Evolutionary conservation across 2,113 vertebrate species (phyloP).

Genomic region (human (Homo sapiens)): DNA sequence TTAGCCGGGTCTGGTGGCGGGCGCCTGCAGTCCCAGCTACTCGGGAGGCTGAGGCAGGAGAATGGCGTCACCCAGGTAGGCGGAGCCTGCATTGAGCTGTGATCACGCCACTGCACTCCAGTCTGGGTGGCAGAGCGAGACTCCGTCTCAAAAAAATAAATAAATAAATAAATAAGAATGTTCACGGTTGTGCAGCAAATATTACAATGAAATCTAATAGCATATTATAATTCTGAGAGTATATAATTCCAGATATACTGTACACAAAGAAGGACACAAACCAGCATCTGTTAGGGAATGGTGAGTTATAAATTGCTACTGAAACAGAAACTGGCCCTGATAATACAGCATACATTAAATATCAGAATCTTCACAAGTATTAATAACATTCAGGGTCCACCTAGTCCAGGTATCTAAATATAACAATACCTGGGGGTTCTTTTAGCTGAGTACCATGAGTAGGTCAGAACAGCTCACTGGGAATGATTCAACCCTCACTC

Average conservation of each 20-base stretch:
- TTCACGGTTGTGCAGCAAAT: neutral
- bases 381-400: neutral
- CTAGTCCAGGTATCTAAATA: neutral
- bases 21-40: too few relatives aligned
- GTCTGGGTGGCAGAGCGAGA: too few relatives aligned
- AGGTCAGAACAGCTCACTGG: neutral
- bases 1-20: too few relatives aligned
- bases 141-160: too few relatives aligned
- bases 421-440: neutral
- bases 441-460: neutral
- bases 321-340: neutral
- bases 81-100: too few relatives aligned
- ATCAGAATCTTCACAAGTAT: neutral
- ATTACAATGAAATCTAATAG: neutral
- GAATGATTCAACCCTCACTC: conserved; percentile 37
- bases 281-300: neutral
- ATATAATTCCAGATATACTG: neutral
- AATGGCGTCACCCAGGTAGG: too few relatives aligned
- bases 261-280: neutral
- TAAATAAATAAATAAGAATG: neutral
- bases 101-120: too few relatives aligned
- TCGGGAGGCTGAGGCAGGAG: too few relatives aligned
- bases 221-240: neutral
- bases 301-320: neutral
- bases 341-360: neutral